Percentiles rank a stretch among this genome's conserved stretches.
Evolutionary conservation across 1,140 invertebrate genomes (phyloP).

Genomic region (Aethina tumida): DNA sequence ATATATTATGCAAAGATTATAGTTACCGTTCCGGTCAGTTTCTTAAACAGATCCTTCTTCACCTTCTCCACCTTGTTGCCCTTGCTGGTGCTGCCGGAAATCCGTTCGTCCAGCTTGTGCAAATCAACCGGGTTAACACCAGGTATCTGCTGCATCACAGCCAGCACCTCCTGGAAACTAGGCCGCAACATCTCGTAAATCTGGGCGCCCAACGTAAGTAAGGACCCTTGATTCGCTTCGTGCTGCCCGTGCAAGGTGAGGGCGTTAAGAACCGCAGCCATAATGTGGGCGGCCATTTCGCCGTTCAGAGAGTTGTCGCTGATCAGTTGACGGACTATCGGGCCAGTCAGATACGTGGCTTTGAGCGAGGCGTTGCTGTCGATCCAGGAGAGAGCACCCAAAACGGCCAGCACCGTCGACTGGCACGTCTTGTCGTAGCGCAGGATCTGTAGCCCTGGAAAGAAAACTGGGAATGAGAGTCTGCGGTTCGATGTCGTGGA

Average conservation of each 20-base stretch:
- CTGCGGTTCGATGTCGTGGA: too few species aligned
- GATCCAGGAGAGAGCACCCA: slow-evolving; percentile 71
- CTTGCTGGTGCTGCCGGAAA: slow-evolving; percentile 55
- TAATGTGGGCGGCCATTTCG: slow-evolving; percentile 56
- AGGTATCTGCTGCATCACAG: slow-evolving; percentile 64
- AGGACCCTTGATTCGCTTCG: slow-evolving; percentile 65
- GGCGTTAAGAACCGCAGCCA: slow-evolving; percentile 63
- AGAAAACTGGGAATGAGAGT: background rate
- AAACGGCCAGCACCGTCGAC: slow-evolving; percentile 51
- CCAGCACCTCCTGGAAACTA: slow-evolving; percentile 55
- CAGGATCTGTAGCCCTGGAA: slow-evolving; percentile 42
- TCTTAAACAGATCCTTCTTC: slow-evolving; percentile 84
- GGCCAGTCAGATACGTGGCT: slow-evolving; percentile 56
- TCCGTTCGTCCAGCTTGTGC: slow-evolving; percentile 75
- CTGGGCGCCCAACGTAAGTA: slow-evolving; percentile 61
- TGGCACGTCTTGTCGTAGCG: slow-evolving; percentile 53
- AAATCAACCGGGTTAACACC: slow-evolving; percentile 65
- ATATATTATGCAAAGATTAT: slow-evolving; percentile 7
- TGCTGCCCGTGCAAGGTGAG: slow-evolving; percentile 74
- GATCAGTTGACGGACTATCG: slow-evolving; percentile 50
- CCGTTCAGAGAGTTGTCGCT: slow-evolving; percentile 49
- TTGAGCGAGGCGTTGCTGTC: slow-evolving; percentile 71
- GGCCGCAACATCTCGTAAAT: slow-evolving; percentile 74
- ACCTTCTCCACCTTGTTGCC: slow-evolving; percentile 76
- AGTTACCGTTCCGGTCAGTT: slow-evolving; percentile 67